Evolutionary conservation across 2,888 invertebrate species (phyloP).

Genomic region (Synanthedon tipuliformis): DNA sequence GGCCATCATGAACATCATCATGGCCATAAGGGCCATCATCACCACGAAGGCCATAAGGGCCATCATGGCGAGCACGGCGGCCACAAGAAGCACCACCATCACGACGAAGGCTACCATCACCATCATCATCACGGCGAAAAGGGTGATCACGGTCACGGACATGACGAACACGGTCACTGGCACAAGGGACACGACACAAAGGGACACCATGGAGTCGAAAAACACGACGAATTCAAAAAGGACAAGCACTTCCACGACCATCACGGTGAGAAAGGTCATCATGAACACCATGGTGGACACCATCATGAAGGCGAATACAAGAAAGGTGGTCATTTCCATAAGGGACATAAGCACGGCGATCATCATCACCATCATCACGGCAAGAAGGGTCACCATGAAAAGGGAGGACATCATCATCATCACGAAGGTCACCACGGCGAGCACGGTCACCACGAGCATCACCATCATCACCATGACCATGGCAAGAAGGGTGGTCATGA

Average conservation of each 20-base stretch:
- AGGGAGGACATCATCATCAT: conserved; percentile 82
- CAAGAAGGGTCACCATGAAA: conserved; percentile 80
- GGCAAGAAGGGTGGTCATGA: conserved; percentile 85
- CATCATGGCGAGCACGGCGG: conserved; percentile 73
- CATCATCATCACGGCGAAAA: conserved; percentile 74
- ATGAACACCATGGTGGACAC: conserved; percentile 81
- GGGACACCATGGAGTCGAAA: conserved; percentile 85
- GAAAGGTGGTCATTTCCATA: conserved; percentile 84
- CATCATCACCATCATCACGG: conserved; percentile 83
- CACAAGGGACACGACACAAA: conserved; percentile 88
- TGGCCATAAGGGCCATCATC: conserved; percentile 77
- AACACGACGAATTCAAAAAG: conserved; percentile 85
- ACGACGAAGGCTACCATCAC: conserved; percentile 74
- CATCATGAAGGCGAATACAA: conserved; percentile 82
- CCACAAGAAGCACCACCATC: conserved; percentile 74
- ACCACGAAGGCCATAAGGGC: conserved; percentile 73
- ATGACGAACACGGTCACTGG: conserved; percentile 74
- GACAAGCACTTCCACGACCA: conserved; percentile 88
- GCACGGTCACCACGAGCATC: conserved; percentile 81
- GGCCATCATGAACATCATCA: conserved; percentile 75
- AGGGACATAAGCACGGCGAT: conserved; percentile 81
- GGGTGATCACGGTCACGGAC: conserved; percentile 70
- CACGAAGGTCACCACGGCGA: conserved; percentile 83
- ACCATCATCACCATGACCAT: conserved; percentile 77
- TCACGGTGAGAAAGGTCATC: conserved; percentile 81